Conservation (phyloP, 2,113 vertebrate species). For the Apeltes quadracus region DNA sequence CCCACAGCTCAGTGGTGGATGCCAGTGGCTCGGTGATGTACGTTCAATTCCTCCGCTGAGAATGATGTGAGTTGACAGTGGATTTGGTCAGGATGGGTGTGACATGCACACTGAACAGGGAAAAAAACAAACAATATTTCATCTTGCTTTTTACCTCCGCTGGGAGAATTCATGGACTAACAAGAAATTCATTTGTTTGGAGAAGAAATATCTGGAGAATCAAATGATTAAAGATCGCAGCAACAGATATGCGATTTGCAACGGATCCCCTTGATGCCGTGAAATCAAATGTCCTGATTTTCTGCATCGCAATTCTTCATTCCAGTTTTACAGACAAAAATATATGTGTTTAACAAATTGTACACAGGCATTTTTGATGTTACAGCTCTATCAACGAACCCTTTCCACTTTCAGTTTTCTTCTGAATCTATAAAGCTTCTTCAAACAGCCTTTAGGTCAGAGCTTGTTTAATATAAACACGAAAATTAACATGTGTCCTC, state of each 20-base stretch:
- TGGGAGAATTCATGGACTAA: background rate
- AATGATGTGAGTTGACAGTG: slow-evolving; percentile 73
- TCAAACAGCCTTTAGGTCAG: background rate
- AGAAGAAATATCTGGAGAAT: background rate
- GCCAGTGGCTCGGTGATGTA: slow-evolving; percentile 69
- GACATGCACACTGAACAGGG: slow-evolving; percentile 55
- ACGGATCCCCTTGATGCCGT: background rate
- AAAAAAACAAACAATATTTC: slow-evolving; percentile 34
- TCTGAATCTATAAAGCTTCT: slow-evolving; percentile 8
- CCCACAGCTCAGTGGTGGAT: slow-evolving; percentile 67
- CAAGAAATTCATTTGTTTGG: background rate
- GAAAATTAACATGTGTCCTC: background rate
- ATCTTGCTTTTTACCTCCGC: slow-evolving; percentile 36
- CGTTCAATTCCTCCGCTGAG: slow-evolving; percentile 68
- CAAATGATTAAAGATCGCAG: background rate
- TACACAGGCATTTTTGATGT: background rate
- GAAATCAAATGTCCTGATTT: background rate
- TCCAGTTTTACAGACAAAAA: slow-evolving; percentile 5
- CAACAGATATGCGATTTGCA: background rate
- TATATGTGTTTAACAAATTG: slow-evolving; percentile 1
- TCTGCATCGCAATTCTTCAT: background rate
- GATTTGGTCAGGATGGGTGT: slow-evolving; percentile 66
- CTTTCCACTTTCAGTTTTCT: background rate
- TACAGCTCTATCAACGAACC: slow-evolving; percentile 9
- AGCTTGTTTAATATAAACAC: background rate